Evolutionary conservation across 2,113 vertebrate species (phyloP), one percentile per base, ranked within the genome.

Genomic region (Corythaixoides concolor): DNA sequence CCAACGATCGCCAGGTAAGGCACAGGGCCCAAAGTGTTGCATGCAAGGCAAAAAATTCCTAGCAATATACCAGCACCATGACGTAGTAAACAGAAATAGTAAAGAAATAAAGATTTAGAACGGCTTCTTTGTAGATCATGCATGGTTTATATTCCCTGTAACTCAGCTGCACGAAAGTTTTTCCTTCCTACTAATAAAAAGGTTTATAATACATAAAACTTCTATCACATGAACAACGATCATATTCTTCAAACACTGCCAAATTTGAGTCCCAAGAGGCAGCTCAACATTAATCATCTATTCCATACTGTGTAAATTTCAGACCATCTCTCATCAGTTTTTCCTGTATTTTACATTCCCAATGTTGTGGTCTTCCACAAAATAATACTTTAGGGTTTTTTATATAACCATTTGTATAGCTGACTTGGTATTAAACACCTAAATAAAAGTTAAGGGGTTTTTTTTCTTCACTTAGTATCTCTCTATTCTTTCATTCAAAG

Each of bases 1-100:
- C 7, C 27, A 63, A 2, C 0, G 1, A 47, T 13, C 2, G 2
- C 43, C 8, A 55, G 15, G 20, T 33, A n/a, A 81, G 8, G 23
- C 21, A 52, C 47, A 55, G 47, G 17, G 50, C 66, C 41, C 28
- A 6, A 79, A 69, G 32, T 6, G 5, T 11, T 52, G 23, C 28
- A 41, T 17, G 18, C 45, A 74, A 67, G 32, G 20, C 92, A 74
- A 21, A 47, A 47, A 72, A 82, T 56, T 64, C 30, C 15, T 70
- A 32, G 15, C 30, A 60, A 24, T 12, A 30, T 8, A 53, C 4
- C 12, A 76, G 53, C 19, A 23, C 0, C 4, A 52, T 4, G 4
- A 58, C 0, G 2, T 2, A 49, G 9, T 15, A 58, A 89, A 64
- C 17, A 58, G 39, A 76, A 84, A 55, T 2, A 64, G 33, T 1